A percentile compares a stretch with the other conserved stretches of the same genome.
Conservation (phyloP, 2,113 vertebrate species). For the Ailurus styani region DNA sequence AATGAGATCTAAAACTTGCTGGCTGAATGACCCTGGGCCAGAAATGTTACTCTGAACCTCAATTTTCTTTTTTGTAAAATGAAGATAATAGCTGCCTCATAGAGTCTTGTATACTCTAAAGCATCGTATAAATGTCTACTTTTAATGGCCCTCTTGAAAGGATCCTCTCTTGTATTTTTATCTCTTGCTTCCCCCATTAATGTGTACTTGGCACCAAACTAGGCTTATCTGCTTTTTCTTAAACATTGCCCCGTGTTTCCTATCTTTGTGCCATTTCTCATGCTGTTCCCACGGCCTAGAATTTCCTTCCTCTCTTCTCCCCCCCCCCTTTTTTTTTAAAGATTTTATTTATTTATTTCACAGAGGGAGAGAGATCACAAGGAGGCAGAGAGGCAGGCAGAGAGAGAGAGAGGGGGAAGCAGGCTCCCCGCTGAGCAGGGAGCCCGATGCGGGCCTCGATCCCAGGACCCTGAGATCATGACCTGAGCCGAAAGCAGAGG, state of each 20-base stretch:
- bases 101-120: neutral
- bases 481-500: too few relatives aligned
- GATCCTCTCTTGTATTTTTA: neutral
- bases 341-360: too few relatives aligned
- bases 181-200: neutral
- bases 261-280: neutral
- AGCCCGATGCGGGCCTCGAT: too few relatives aligned
- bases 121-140: neutral
- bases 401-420: too few relatives aligned
- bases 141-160: neutral
- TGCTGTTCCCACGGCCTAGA: neutral
- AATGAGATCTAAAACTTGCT: neutral
- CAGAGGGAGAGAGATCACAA: too few relatives aligned
- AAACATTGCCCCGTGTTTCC: rapidly evolving
- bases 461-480: too few relatives aligned
- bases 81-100: neutral
- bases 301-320: neutral
- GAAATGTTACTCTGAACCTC: neutral
- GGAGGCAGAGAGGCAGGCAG: too few relatives aligned
- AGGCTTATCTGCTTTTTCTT: neutral
- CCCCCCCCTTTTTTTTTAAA: neutral
- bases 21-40: neutral
- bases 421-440: too few relatives aligned
- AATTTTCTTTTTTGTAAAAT: neutral
- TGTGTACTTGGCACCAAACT: neutral